Evolutionary conservation across 2,797 vertebrate species (phyloP), one percentile per base, ranked within the genome.

Genomic region (Aphelocoma californica): DNA sequence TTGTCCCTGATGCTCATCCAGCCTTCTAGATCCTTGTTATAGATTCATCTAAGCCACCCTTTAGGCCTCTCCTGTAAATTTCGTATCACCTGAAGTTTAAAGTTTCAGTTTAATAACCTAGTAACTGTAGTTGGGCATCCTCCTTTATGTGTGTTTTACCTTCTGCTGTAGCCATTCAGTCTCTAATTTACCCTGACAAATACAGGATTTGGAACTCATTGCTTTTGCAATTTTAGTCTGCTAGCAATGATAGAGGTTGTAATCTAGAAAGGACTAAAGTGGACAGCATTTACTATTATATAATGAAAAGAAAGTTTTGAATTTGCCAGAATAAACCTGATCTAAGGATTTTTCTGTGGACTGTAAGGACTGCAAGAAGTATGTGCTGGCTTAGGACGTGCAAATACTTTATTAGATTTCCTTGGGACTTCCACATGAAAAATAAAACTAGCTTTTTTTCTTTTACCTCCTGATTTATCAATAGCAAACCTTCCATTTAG

Each of bases 101-200:
- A 62, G 40, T 92, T 93, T 86, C 53, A 42, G n/a, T 83, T 94
- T 91, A 92, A 91, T 86, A 94, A 58, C 73, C 23, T 75, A 38
- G n/a, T 75, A 69, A 50, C 34, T 34, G 42, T 53, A 83, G 57
- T 28, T 89, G 79, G 53, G 48, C 10, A 15, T 85, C 57, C 26
- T 90, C 53, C 64, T 96, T 71, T 40, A 20, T 29, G 13, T 82
- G 17, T 34, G 47, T 67, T 94, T 65, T 50, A 8, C 69, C 93
- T 92, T 42, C 34, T 91, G 45, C 65, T 67, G 31, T 81, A 81
- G 81, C 36, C 44, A 57, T 83, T 78, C 73, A 69, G 25, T 40
- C 58, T 86, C n/a, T 79, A 66, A 69, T 86, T 90, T 93, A 69
- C 36, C 32, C 73, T 93, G 77, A 86, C n/a, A 90, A 90, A 80